Evolutionary conservation across 2,797 vertebrate genomes (phyloP), one percentile per base, ranked within the genome.

Genomic region (Graptemys geographica): DNA sequence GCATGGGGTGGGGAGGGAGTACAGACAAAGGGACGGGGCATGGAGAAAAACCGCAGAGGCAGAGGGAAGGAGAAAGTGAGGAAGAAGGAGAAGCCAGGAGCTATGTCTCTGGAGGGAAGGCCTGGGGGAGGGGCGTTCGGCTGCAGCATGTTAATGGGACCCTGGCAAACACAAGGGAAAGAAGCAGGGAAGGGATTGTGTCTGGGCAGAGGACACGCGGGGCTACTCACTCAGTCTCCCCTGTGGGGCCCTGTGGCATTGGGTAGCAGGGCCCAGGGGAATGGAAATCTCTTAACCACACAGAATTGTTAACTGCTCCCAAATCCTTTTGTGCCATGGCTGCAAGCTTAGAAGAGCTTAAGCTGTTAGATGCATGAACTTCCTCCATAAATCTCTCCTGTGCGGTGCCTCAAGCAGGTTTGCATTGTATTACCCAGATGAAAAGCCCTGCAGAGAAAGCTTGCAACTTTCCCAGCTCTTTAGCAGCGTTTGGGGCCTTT

Each of bases 361-460:
- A 98, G 97, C 98, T 98, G 98, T 98, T 98, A 98, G 98, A 98
- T 93, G 98, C 97, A 97, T 96, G 98, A 98, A 98, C 97, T 98
- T 98, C 97, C 98, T 96, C 98, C 97, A 98, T 98, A 97, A 98
- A 98, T 69, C 94, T 96, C 97, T 96, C 97, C 25, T 11, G 76
- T 47, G 95, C 12, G 8, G 57, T 4, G 92, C 95, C 7, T 6
- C 0, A 33, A 86, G 97, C 96, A 87, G 97, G 91, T 93, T 88
- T 49, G 5, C 0, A 11, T 89, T 93, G 88, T 27, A 5, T 80
- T 5, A 81, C 92, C 95, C 96, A 80, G 96, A 96, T 92, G 94
- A 96, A 96, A 97, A 97, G 84, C 84, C 72, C 93, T 28, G 93
- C 0, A 0, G 94, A 94, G 90, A 91, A 95, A 97, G 96, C 11